Evolutionary conservation across 2,797 vertebrate species (phyloP).

Genomic region (Helostoma temminkii): DNA sequence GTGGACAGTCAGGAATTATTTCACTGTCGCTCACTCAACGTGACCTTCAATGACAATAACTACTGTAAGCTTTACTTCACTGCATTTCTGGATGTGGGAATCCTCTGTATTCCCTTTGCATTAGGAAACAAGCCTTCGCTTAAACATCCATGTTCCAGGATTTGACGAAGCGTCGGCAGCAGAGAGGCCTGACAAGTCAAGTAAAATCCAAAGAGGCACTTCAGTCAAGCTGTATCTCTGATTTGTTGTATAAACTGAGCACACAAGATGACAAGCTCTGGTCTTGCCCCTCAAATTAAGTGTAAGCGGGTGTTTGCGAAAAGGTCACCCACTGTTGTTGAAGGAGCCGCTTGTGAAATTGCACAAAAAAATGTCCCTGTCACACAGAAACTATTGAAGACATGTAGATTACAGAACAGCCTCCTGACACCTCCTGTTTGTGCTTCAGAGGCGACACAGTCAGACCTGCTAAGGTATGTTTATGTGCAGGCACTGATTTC

Average conservation of each 20-base stretch:
- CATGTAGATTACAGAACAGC: slow-evolving; percentile 68
- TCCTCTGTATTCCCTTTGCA: neutral
- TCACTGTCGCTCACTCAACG: slow-evolving; percentile 44
- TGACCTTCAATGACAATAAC: slow-evolving; percentile 44
- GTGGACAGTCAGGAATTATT: slow-evolving; percentile 59
- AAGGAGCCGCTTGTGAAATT: slow-evolving; percentile 42
- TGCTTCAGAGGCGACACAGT: slow-evolving; percentile 20
- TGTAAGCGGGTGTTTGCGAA: slow-evolving; percentile 62
- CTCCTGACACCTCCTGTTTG: slow-evolving; percentile 49
- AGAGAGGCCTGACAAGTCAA: slow-evolving; percentile 44
- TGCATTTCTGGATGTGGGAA: slow-evolving; percentile 31
- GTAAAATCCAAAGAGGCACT: slow-evolving; percentile 47
- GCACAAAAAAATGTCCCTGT: slow-evolving; percentile 34
- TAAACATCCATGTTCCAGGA: slow-evolving; percentile 6
- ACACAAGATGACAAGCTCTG: slow-evolving; percentile 70
- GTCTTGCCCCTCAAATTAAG: slow-evolving; percentile 70
- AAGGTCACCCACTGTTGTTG: slow-evolving; percentile 61
- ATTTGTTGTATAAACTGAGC: slow-evolving; percentile 57
- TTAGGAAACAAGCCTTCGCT: slow-evolving; percentile 40
- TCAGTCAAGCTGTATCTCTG: slow-evolving; percentile 69
- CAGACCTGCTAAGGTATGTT: slow-evolving; percentile 36
- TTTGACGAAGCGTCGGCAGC: slow-evolving; percentile 46
- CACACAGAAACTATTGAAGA: slow-evolving; percentile 51
- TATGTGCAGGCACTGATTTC: slow-evolving; percentile 28
- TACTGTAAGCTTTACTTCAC: slow-evolving; percentile 34